Evolutionary conservation across 2,113 vertebrate species (phyloP).

Genomic region (Festucalex cinctus): DNA sequence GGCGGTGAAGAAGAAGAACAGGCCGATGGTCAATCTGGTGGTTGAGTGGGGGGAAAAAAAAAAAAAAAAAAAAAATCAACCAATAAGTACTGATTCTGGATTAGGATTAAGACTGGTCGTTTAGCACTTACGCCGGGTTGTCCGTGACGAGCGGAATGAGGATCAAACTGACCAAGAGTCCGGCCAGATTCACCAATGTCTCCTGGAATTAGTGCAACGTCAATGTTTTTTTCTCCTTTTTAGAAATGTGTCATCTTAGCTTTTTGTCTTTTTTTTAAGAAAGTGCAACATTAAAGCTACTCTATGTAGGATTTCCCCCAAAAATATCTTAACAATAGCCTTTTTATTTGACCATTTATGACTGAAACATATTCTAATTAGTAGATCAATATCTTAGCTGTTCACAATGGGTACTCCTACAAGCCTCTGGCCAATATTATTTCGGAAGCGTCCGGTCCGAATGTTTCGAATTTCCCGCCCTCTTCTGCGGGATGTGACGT

Average conservation of each 20-base stretch:
- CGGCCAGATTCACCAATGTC: constrained; percentile 84
- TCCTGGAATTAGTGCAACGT: constrained; percentile 64
- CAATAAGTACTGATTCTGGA: neutral
- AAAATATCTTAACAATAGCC: no score
- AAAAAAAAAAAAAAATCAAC: no score
- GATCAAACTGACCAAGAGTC: constrained; percentile 79
- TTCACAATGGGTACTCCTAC: no score
- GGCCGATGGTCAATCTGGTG: constrained; percentile 76
- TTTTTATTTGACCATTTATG: no score
- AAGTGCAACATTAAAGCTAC: no score
- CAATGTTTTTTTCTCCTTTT: neutral
- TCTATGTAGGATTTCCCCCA: no score
- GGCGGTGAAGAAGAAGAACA: constrained; percentile 81
- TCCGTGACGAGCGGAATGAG: constrained; percentile 81
- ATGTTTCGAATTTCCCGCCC: no score
- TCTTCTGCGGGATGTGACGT: no score
- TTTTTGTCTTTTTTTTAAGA: neutral
- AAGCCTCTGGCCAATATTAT: no score
- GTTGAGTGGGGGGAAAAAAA: neutral
- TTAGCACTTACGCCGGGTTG: constrained; percentile 70
- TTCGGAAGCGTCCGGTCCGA: no score
- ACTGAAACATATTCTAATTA: no score
- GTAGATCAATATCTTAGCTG: no score
- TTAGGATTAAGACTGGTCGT: neutral
- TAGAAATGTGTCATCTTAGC: neutral